Evolutionary conservation across 2,113 vertebrate genomes (phyloP).

Genomic region (Nesogale talazaci): DNA sequence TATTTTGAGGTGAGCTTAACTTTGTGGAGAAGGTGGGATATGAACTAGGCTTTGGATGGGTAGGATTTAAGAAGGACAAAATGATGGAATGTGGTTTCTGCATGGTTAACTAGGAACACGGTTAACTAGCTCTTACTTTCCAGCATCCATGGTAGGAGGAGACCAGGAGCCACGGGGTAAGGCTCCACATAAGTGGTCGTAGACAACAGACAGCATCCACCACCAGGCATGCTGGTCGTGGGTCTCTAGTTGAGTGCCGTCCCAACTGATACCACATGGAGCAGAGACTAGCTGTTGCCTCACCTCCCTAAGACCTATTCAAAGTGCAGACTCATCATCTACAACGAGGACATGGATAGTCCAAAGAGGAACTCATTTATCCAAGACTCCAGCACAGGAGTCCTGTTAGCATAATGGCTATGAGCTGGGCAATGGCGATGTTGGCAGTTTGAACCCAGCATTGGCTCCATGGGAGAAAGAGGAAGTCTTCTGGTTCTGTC

Average conservation of each 20-base stretch:
- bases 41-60: background rate
- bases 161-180: background rate
- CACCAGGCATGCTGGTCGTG: rapidly evolving
- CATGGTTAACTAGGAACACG: background rate
- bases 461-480: too few species aligned
- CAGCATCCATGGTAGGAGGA: background rate
- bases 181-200: background rate
- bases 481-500: too few species aligned
- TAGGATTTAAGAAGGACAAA: conserved; percentile 26
- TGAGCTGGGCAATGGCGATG: too few species aligned
- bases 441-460: too few species aligned
- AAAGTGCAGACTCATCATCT: conserved; percentile 26
- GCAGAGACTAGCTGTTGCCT: background rate
- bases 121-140: too few species aligned
- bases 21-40: background rate
- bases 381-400: background rate
- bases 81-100: background rate
- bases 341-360: too few species aligned
- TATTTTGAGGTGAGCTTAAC: background rate
- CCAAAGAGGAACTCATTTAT: background rate
- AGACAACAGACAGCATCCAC: background rate
- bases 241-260: background rate
- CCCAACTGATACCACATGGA: background rate
- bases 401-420: too few species aligned
- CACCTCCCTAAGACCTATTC: background rate